Conservation (phyloP, 2,113 vertebrate species). For the Phycodurus eques region DNA sequence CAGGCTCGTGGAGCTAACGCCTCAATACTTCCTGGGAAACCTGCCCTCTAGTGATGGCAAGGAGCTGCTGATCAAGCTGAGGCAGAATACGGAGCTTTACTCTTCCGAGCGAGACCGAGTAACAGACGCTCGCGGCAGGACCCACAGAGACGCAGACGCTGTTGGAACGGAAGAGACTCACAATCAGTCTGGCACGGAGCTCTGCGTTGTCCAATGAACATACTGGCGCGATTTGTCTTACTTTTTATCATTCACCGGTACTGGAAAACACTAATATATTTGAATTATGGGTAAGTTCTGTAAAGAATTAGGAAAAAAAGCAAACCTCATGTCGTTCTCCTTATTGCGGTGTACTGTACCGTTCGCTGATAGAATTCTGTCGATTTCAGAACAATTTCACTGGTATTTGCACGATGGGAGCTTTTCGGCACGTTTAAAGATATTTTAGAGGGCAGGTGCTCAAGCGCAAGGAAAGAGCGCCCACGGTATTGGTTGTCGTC, state of each 20-base stretch:
- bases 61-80: conserved; percentile 85
- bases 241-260: not conserved
- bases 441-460: too few relatives aligned
- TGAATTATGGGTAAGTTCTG: conserved; percentile 4
- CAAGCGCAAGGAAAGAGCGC: too few relatives aligned
- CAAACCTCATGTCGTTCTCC: conserved; percentile 21
- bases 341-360: not conserved
- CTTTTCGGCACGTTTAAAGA: too few relatives aligned
- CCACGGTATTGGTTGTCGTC: too few relatives aligned
- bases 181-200: conserved; percentile 47
- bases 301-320: not conserved
- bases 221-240: conserved; percentile 19
- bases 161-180: conserved; percentile 20
- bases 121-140: not conserved
- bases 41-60: conserved; percentile 87
- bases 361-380: not conserved
- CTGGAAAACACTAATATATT: conserved; percentile 25
- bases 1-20: conserved; percentile 88
- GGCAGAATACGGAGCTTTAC: conserved; percentile 64
- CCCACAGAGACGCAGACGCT: not conserved
- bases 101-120: not conserved
- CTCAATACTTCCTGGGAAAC: conserved; percentile 92
- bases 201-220: conserved; percentile 63
- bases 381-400: not conserved
- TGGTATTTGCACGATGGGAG: not conserved